Evolutionary conservation across 2,797 vertebrate genomes (phyloP).

Genomic region (Triplophysa bombifrons): DNA sequence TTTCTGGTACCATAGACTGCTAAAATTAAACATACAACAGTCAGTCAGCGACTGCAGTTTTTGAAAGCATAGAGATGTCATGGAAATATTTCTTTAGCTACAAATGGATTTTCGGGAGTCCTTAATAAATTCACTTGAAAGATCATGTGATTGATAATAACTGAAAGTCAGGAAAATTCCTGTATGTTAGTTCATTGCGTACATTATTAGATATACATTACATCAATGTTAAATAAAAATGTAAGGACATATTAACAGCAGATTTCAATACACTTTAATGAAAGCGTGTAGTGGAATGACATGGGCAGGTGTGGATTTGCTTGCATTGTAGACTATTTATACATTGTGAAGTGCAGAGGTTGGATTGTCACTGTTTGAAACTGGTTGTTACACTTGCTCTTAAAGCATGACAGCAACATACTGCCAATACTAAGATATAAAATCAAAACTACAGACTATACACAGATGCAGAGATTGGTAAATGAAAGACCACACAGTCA

Average conservation of each 20-base stretch:
- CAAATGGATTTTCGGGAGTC: background rate
- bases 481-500: background rate
- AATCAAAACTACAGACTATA: background rate
- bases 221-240: too few species aligned
- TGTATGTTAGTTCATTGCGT: too few species aligned
- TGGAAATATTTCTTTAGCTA: background rate
- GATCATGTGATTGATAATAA: background rate
- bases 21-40: background rate
- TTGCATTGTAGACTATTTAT: slow-evolving; percentile 82
- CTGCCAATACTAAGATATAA: slow-evolving; percentile 15
- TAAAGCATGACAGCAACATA: background rate
- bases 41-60: too few species aligned
- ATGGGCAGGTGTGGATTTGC: slow-evolving; percentile 71
- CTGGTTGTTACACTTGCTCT: slow-evolving; percentile 46
- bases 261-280: background rate
- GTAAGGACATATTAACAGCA: too few species aligned
- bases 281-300: slow-evolving; percentile 62
- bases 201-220: too few species aligned
- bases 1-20: background rate
- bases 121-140: background rate
- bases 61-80: background rate
- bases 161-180: background rate
- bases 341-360: slow-evolving; percentile 51
- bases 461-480: background rate
- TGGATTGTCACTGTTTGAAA: slow-evolving; percentile 61